Evolutionary conservation across 2,113 vertebrate species (phyloP), one percentile per base, ranked within the genome.

Genomic region (Addax nasomaculatus): DNA sequence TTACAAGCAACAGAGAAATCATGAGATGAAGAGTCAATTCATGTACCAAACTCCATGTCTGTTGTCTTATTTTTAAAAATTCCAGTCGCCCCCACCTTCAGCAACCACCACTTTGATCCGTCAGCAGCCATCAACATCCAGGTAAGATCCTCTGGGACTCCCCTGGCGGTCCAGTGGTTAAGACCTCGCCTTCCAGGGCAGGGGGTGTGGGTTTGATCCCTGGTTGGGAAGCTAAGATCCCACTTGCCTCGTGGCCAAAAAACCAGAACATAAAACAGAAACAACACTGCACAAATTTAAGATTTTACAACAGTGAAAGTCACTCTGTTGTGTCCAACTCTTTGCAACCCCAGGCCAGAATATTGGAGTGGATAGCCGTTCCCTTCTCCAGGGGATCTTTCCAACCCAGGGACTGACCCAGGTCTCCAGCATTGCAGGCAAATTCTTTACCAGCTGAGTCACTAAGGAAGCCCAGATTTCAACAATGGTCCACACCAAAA

Each of bases 361-460:
- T 39, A 39, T 6, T 23, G 36, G n/a, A 70, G 10, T 70, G 67
- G n/a, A 36, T 39, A 73, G 67, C 67, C 1, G 1, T 73, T 39
- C 19, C n/a, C 67, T 70, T 73, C 36, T 73, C 36, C 67, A 73
- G 2, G 36, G 19, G 10, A 23, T 73, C n/a, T 73, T 39, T 21
- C 36, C 67, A 73, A 73, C 10, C 5, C 67, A 73, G 67, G 19
- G 36, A 39, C 67, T 73, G 67, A 73, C 19, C 21, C 36, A 39
- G 36, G 10, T 39, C 5, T 39, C n/a, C 1, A 0, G 11, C 36
- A 73, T 6, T 2, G n/a, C 19, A 73, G 19, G 67, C 36, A 73
- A 10, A 39, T 73, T 73, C 19, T 73, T 39, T 39, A 23, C 67
- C 67, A 73, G 19, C 67, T 39, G 21, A 73, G 21, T 23, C 36